Base-by-base conservation (phyloP, 2,797 vertebrate genomes). In the Furcifer pardalis region DNA sequence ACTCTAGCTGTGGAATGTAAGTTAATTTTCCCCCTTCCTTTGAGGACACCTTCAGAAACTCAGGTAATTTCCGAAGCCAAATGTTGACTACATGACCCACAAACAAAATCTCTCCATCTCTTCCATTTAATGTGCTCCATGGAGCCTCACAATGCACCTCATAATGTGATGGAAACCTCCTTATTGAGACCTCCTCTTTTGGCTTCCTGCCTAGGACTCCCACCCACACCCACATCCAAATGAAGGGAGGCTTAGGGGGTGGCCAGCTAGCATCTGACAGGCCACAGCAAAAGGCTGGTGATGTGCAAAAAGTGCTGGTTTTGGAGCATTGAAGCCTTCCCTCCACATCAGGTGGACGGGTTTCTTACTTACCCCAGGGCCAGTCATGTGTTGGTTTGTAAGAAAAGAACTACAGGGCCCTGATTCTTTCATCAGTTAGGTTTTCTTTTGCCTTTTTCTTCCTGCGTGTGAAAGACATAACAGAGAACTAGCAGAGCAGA, bases 381-480 rank as follows among this genome's bases (percentile, higher is more conserved):
- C 90, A 84, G 87, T 92, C 91, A 91, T 91, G 91, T 90, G 91
- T 90, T 94, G 92, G 93, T 89, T 91, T 90, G 89, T 90, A 93
- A 93, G 89, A 91, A 94, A 93, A 96, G 95, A 96, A 96, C 94
- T 95, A 94, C 94, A 92, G 93, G 65, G 90, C 93, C 91, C 87
- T 83, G 92, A 94, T 89, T 92, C 94, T 96, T 95, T 94, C 95
- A 96, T 96, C 94, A 91, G 68, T 84, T 88, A 95, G 93, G 93
- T 95, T 96, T 94, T 94, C 91, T 94, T 97, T 95, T 93, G 94
- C 92, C 93, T 96, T 90, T 94, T 93, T 94, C 94, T 95, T 96
- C 95, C 95, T 96, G 96, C 91, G 59, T 97, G 96, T 97, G 96
- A 97, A 97, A 97, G 97, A 97, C 96, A 97, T 98, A 97, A 96